Conservation (phyloP, 2,888 invertebrate genomes). For the Sinohyriopsis cumingii region DNA sequence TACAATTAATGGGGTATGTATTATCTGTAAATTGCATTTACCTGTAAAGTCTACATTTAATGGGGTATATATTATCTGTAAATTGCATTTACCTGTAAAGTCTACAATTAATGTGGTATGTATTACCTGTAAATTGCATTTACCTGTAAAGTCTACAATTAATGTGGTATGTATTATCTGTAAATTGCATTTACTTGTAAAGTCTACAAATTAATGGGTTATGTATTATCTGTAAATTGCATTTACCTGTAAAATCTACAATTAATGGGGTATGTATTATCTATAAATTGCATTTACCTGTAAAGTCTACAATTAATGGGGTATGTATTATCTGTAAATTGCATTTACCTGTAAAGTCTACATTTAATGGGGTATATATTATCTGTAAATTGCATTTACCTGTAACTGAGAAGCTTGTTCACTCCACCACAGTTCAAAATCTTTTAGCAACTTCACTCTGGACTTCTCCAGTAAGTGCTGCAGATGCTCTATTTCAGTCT, state of each 20-base stretch:
- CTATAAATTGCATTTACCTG: conserved; percentile 36
- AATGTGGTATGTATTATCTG: too few relatives aligned
- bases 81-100: conserved; percentile 38
- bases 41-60: conserved; percentile 29
- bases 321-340: neutral
- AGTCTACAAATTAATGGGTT: too few relatives aligned
- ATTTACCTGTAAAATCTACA: conserved; percentile 35
- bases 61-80: too few relatives aligned
- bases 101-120: too few relatives aligned
- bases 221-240: neutral
- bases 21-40: conserved; percentile 8
- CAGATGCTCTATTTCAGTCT: conserved; percentile 71
- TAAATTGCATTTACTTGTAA: conserved; percentile 37
- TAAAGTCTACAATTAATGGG: neutral
- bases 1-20: too few relatives aligned
- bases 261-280: too few relatives aligned
- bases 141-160: conserved; percentile 34
- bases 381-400: conserved; percentile 25
- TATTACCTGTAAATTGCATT: neutral
- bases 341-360: conserved; percentile 27
- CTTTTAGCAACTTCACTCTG: conserved; percentile 71
- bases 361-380: too few relatives aligned
- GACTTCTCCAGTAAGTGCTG: conserved; percentile 70
- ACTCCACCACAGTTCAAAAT: conserved; percentile 72
- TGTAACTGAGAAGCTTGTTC: conserved; percentile 58